Evolutionary conservation across 2,888 invertebrate species (phyloP), one percentile per base, ranked within the genome.

Genomic region (Meteorus colon): DNA sequence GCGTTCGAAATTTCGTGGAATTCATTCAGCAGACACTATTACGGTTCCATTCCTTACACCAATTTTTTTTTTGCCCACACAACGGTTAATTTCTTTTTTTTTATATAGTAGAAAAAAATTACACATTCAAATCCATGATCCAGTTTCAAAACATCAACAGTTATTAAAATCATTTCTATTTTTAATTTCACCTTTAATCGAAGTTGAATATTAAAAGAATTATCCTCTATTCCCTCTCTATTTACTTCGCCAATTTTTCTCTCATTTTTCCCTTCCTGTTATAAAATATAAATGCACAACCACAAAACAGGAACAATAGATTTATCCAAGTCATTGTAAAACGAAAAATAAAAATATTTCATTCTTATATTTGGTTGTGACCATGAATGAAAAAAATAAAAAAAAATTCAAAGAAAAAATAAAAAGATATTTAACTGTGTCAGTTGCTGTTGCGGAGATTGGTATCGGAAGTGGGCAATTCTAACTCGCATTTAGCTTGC

Each of bases 321-420:
- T 69, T 48, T 2, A 48, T 48, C n/a, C n/a, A 5, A n/a, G 16
- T 4, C 14, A 48, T 48, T 48, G 48, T 48, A n/a, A n/a, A 19
- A 8, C 5, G 55, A 19, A 55, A 55, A 55, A 19, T 24, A 55
- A 55, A 84, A 86, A 85, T 84, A 85, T 84, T 86, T 80, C 83
- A 34, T 80, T 84, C 85, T 85, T 85, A 86, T 86, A 84, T 86
- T 85, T 85, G 85, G 81, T 82, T 82, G 81, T 74, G 80, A 81
- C 81, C 81, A 8, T 34, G 34, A 34, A n/a, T 27, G 31, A 66
- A 75, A 66, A 55, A 66, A 45, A 41, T 41, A 34, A 41, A 55
- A 34, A 34, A 29, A 51, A 41, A 73, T 62, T 59, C n/a, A 65
- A 24, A 27, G 12, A 29, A 74, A 59, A 65, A 55, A 69, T 67